Percentiles rank a stretch among this genome's conserved stretches.
Conservation (phyloP, 2,113 vertebrate species). For the Falco punctatus region DNA sequence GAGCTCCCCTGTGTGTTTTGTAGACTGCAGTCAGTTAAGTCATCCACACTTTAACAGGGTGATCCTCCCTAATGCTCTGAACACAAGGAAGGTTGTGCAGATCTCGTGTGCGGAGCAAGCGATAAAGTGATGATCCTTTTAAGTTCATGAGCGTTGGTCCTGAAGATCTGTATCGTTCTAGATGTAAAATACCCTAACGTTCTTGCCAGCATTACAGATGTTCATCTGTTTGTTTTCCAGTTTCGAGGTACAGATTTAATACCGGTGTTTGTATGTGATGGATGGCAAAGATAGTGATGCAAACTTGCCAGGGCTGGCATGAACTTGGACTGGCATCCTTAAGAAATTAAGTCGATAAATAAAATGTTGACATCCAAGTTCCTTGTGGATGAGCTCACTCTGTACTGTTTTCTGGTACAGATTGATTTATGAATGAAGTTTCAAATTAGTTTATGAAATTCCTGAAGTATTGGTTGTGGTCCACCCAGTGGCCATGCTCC, state of each 20-base stretch:
- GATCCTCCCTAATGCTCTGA: background rate
- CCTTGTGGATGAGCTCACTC: constrained; percentile 28
- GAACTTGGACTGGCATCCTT: constrained; percentile 11
- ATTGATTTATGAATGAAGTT: constrained; percentile 52
- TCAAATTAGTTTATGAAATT: constrained; percentile 1
- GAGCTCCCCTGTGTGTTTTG: background rate
- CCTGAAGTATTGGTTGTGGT: background rate
- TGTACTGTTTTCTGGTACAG: constrained; percentile 5
- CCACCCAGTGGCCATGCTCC: background rate
- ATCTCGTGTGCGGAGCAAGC: background rate
- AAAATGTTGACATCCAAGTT: constrained; percentile 40
- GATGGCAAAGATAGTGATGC: background rate
- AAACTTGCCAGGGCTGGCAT: background rate
- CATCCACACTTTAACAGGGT: background rate
- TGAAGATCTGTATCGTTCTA: background rate
- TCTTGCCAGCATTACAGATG: background rate
- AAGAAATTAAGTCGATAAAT: constrained; percentile 34
- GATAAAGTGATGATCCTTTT: background rate
- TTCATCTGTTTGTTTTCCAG: background rate
- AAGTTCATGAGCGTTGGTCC: background rate
- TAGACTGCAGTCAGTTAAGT: rapidly evolving
- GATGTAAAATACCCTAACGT: background rate
- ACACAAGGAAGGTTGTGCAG: background rate
- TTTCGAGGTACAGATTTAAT: background rate
- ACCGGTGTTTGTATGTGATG: background rate